Evolutionary conservation across 2,888 invertebrate genomes (phyloP), one percentile per base, ranked within the genome.

Genomic region (Sicus ferrugineus): DNA sequence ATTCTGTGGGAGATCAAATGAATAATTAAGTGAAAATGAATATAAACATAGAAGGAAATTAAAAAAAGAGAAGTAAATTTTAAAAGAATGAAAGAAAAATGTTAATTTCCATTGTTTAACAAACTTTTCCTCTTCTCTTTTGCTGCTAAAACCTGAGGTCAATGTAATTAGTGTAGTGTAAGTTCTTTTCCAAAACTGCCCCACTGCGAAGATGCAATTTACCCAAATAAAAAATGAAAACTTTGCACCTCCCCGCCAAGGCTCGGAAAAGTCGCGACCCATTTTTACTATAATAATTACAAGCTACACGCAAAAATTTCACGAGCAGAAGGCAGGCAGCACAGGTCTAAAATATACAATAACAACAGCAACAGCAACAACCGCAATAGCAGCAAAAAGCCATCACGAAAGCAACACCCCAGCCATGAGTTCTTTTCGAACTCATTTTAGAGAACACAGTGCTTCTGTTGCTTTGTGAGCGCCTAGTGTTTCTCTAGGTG

Each of bases 251-350:
- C 9, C 50, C 34, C 56, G 19, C 38, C 54, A 56, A 52, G 50
- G 52, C 58, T 30, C 42, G n/a, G 28, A 34, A 52, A 30, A 69
- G 68, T 66, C 69, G 74, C 79, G 79, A 80, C 79, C 80, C 78
- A 82, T 76, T 79, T 81, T 77, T n/a, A n/a, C n/a, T 77, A 75
- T 77, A 76, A 78, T 77, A 82, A 77, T 80, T 78, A 78, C 77
- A 72, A 79, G 75, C 75, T 78, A 78, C 82, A 81, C 82, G 82
- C 81, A 79, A 80, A 75, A 64, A 75, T 77, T 77, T 62, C 75
- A 74, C 48, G 73, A 77, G 69, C 68, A 76, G n/a, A n/a, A n/a
- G n/a, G 67, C 67, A 63, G 38, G 34, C 42, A 48, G 66, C 42
- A 42, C 46, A 58, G 58, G 58, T 58, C 56, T 56, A 11, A 66